Evolutionary conservation across 1,140 invertebrate genomes (phyloP).

Genomic region (Drosophila oshimai): DNA sequence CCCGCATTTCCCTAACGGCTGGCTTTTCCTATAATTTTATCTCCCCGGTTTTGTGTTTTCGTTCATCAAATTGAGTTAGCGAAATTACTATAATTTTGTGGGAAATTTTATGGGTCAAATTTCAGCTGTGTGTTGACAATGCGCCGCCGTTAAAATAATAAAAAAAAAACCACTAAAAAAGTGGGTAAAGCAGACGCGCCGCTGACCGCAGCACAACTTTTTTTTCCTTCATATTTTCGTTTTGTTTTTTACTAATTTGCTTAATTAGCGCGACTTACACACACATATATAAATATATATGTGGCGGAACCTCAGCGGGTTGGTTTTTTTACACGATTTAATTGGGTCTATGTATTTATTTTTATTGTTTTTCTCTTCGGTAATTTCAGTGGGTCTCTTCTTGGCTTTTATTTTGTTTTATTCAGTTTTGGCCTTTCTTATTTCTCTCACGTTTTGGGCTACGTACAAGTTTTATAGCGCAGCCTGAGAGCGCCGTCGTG

Average conservation of each 20-base stretch:
- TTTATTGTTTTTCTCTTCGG: conserved; percentile 49
- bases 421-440: conserved; percentile 51
- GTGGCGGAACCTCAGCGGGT: background rate
- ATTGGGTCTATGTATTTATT: conserved; percentile 55
- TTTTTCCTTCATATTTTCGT: conserved; percentile 19
- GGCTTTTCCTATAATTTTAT: conserved; percentile 48
- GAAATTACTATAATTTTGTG: conserved; percentile 79
- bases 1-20: conserved; percentile 38
- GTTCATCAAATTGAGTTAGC: conserved; percentile 71
- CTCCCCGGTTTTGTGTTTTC: conserved; percentile 18
- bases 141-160: conserved; percentile 10
- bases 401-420: conserved; percentile 22
- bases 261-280: conserved; percentile 65
- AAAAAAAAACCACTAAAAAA: conserved; percentile 11
- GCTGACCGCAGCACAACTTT: conserved; percentile 60
- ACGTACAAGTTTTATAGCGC: conserved; percentile 61
- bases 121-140: conserved; percentile 66
- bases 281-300: conserved; percentile 1
- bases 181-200: conserved; percentile 43
- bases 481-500: conserved; percentile 60
- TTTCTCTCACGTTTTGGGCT: conserved; percentile 72
- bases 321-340: conserved; percentile 52
- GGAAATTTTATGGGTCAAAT: conserved; percentile 79
- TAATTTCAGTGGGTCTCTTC: conserved; percentile 40
- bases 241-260: conserved; percentile 65